Evolutionary conservation across 2,888 invertebrate genomes (phyloP), one percentile per base, ranked within the genome.

Genomic region (Miltochrista miniata): DNA sequence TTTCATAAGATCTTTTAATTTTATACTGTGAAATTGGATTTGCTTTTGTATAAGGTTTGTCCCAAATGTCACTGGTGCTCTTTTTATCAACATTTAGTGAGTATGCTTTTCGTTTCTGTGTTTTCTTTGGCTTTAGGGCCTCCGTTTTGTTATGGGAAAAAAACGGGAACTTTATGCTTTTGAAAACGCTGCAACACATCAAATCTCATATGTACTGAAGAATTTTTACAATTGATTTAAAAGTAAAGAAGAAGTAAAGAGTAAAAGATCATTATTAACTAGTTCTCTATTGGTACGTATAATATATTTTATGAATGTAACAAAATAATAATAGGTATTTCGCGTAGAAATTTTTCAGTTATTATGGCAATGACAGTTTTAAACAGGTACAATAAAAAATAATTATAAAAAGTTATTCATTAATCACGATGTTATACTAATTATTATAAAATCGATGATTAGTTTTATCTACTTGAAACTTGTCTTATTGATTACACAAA

Each of bases 61-160:
- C 18, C 18, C 2, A 24, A 24, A 24, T 5, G n/a, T 37, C 15
- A 29, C 14, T 30, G 5, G 36, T 14, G 29, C 13, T n/a, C n/a
- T 45, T 35, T 36, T 36, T 36, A 0, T 9, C 30, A 12, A 18
- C 68, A 7, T 65, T 71, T 8, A 70, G 58, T 47, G 60, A 57
- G 43, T 78, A 74, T 1, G 75, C 46, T 53, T 73, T 83, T 45
- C 76, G 72, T 52, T 81, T 83, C 47, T 78, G 80, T 12, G 64
- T 63, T 54, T 74, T 77, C 37, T 76, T 81, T 0, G 61, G 24
- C 33, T 72, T 70, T 33, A 58, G 8, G 7, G 49, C 51, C 48
- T 45, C 70, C 33, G 67, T 54, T 65, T 79, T 79, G 12, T 78
- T 77, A 86, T 59, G 84, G 80, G 77, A 87, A 86, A 87, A 87